These are phyloP conservation scores for Turdus rufiventris DNA, from an alignment of 2,113 vertebrate species.

Conservation along the genomic window DNA sequence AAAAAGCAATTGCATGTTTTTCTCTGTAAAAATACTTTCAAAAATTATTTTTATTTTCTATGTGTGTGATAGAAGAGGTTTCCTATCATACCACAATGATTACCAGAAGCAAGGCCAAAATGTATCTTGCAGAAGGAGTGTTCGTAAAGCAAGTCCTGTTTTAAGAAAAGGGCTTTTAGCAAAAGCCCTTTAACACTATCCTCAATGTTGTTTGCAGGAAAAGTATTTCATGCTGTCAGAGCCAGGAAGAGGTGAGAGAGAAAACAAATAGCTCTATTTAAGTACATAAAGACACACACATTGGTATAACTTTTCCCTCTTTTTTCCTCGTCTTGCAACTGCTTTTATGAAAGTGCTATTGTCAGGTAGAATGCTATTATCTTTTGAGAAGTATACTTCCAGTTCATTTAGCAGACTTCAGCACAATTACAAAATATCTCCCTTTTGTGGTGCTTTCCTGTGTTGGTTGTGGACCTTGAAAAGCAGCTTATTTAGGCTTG, in stretches of 20 bases:
- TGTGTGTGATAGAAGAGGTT: background rate
- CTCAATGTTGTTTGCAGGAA: background rate
- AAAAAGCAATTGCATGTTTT: background rate
- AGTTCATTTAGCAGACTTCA: background rate
- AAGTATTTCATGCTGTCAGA: background rate
- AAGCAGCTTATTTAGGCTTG: background rate
- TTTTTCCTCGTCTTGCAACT: background rate
- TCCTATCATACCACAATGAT: background rate
- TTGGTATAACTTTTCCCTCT: background rate
- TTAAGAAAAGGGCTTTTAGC: background rate
- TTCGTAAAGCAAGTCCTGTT: background rate
- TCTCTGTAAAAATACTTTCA: background rate
- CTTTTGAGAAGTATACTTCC: background rate
- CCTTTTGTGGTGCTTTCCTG: background rate
- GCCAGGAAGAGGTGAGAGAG: background rate
- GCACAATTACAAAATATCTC: background rate
- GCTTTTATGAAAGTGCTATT: background rate
- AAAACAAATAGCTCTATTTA: background rate
- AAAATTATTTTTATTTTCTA: background rate
- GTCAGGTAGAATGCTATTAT: background rate
- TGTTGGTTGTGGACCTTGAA: background rate
- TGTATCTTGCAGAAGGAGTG: background rate
- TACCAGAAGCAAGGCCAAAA: background rate
- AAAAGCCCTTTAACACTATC: background rate
- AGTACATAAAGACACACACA: background rate